Conservation (phyloP, 2,113 vertebrate genomes). For the Eira barbara region DNA sequence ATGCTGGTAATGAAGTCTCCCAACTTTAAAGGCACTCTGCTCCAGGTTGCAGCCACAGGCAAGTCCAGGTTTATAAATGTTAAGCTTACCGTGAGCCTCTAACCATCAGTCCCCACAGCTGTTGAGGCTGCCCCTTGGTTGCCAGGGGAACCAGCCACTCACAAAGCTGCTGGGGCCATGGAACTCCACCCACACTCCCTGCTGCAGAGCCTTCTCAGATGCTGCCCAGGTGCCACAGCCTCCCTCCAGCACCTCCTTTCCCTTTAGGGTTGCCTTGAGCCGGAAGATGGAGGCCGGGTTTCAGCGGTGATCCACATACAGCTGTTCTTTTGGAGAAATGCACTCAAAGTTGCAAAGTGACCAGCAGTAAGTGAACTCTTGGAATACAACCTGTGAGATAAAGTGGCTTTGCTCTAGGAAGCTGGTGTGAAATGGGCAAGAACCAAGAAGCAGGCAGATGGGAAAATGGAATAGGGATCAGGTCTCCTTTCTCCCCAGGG, state of each 20-base stretch:
- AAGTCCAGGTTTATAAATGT: background rate
- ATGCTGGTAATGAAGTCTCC: background rate
- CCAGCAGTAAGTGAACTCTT: background rate
- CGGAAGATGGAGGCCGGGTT: background rate
- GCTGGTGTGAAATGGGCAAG: background rate
- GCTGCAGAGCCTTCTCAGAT: background rate
- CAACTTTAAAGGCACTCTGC: background rate
- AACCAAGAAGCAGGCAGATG: background rate
- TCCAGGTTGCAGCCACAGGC: background rate
- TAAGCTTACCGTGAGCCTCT: background rate
- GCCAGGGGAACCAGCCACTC: slow-evolving; percentile 42
- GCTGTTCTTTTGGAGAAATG: background rate
- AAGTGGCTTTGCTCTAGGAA: background rate
- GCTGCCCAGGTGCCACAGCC: background rate
- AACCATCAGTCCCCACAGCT: background rate
- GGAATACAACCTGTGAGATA: background rate
- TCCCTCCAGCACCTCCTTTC: background rate
- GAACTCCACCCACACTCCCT: background rate
- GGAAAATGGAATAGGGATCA: background rate
- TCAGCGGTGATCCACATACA: too few species aligned
- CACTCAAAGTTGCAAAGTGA: background rate
- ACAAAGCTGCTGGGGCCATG: background rate
- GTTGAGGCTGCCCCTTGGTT: background rate
- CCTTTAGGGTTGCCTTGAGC: background rate
- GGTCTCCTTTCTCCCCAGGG: background rate